Percentiles rank a stretch among this genome's conserved stretches.
Evolutionary conservation across 1,140 invertebrate species (phyloP).

Genomic region (Neodiprion pinetum): DNA sequence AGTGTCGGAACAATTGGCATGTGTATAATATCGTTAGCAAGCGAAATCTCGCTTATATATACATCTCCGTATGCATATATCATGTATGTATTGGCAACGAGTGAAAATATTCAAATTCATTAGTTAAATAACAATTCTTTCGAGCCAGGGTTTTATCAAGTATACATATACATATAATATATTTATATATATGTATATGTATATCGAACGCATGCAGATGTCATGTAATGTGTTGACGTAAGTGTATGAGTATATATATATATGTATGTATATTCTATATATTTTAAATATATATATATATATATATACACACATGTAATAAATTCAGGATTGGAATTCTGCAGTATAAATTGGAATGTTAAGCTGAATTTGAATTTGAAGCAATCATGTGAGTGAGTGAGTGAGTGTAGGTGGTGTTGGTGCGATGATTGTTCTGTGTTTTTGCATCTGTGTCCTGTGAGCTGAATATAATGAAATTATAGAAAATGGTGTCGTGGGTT

Average conservation of each 20-base stretch:
- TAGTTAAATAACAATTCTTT: conserved; percentile 2
- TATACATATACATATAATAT: no score
- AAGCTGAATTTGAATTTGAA: conserved; percentile 42
- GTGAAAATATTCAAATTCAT: conserved; percentile 1
- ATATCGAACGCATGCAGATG: background rate
- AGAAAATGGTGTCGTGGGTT: conserved; percentile 16
- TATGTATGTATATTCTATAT: background rate
- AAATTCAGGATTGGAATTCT: conserved; percentile 26
- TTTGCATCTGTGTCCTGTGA: conserved; percentile 27
- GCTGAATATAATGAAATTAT: conserved; percentile 29
- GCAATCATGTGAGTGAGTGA: conserved; percentile 36
- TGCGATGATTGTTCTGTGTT: conserved; percentile 41
- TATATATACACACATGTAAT: conserved; percentile 17
- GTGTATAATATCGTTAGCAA: conserved; percentile 3
- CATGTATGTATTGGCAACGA: background rate
- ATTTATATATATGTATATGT: background rate
- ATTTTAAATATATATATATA: conserved; percentile 32
- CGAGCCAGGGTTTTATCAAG: conserved; percentile 1
- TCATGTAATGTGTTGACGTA: conserved; percentile 9
- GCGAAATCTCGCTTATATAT: background rate
- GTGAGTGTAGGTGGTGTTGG: conserved; percentile 10
- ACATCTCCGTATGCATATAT: background rate
- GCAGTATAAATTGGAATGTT: conserved; percentile 36
- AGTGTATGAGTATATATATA: background rate
- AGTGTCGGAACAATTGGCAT: background rate